Evolutionary conservation across 2,888 invertebrate species (phyloP).

Genomic region (Disparrhopalites patrizii): DNA sequence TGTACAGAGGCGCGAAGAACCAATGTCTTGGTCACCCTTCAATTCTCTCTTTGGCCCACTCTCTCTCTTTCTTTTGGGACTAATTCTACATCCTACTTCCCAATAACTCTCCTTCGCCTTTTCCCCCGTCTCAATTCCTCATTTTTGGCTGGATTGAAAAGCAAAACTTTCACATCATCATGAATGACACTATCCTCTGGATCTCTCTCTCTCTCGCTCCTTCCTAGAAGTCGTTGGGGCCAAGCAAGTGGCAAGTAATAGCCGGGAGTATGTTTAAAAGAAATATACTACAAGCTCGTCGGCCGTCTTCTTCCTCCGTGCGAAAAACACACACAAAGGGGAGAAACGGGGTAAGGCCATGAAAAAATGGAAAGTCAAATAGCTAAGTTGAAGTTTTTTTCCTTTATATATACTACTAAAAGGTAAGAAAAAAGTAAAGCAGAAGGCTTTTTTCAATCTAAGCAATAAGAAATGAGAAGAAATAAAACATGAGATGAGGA

Average conservation of each 20-base stretch:
- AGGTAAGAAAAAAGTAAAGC: conserved; percentile 25
- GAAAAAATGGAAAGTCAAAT: conserved; percentile 26
- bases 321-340: no score
- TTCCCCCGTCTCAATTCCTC: not conserved
- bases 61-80: no score
- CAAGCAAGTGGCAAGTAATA: not conserved
- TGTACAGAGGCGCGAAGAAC: conserved; percentile 29
- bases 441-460: conserved; percentile 16
- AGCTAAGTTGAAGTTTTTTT: conserved; percentile 21
- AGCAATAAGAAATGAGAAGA: conserved; percentile 25
- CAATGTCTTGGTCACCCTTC: conserved; percentile 28
- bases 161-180: no score
- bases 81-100: conserved; percentile 5
- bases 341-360: no score
- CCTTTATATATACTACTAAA: no score
- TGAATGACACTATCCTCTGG: no score
- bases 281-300: not conserved
- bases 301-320: no score
- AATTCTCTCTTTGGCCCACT: no score
- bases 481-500: conserved; percentile 30
- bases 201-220: not conserved
- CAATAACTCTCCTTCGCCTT: conserved; percentile 3
- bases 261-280: not conserved
- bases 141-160: no score
- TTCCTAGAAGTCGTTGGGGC: not conserved